These are phyloP conservation scores for Melanocharis versteri DNA, from an alignment of 2,113 vertebrate genomes.

Conservation along the genomic window DNA sequence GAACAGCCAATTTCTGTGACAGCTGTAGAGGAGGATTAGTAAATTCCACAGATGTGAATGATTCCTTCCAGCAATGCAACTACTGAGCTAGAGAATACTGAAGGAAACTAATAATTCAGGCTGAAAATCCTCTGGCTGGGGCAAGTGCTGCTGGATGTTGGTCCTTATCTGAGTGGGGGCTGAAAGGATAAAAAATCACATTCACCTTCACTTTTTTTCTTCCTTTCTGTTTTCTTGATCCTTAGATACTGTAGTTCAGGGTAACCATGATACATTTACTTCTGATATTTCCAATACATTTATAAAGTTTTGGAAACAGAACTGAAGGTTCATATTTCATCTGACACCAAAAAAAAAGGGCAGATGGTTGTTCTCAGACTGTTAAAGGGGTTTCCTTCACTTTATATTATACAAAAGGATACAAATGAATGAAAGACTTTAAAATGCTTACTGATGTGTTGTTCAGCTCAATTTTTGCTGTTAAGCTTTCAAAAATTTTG, in stretches of 20 bases:
- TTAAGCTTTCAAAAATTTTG: neutral
- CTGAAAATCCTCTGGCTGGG: neutral
- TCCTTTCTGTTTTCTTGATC: neutral
- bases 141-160: neutral
- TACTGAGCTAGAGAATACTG: neutral
- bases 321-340: neutral
- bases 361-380: neutral
- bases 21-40: slow-evolving; percentile 11
- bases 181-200: neutral
- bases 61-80: slow-evolving; percentile 9
- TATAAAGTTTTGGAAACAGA: neutral
- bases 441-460: neutral
- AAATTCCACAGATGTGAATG: slow-evolving; percentile 10
- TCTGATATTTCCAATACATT: neutral
- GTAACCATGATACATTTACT: neutral
- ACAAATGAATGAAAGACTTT: neutral
- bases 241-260: neutral
- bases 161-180: neutral
- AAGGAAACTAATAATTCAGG: neutral
- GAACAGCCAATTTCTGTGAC: slow-evolving; percentile 13
- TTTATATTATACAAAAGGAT: neutral
- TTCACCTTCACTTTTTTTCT: neutral
- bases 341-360: neutral
- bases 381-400: neutral
- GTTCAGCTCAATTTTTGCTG: neutral